Conservation (phyloP, 1,140 invertebrate species). For the Homalodisca vitripennis region DNA sequence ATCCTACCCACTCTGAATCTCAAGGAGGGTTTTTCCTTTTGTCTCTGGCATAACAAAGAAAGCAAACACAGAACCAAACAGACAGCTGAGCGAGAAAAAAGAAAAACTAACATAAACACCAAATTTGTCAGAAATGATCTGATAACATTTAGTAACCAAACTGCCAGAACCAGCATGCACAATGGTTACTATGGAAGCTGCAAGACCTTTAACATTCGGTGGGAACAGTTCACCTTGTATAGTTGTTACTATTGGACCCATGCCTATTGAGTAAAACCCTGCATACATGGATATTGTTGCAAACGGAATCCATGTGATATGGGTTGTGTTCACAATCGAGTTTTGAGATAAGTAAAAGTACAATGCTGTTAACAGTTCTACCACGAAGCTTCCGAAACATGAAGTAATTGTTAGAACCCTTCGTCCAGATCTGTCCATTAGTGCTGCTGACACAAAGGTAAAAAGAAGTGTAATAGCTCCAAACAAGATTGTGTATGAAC, state of each 20-base stretch:
- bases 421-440: constrained; percentile 53
- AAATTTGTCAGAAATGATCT: constrained; percentile 55
- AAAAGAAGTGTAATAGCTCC: constrained; percentile 45
- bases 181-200: constrained; percentile 50
- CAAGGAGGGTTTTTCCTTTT: constrained; percentile 70
- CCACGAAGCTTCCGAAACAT: constrained; percentile 51
- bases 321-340: constrained; percentile 44
- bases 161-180: constrained; percentile 55
- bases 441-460: constrained; percentile 48
- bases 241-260: constrained; percentile 60
- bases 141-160: constrained; percentile 75
- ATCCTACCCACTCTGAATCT: constrained; percentile 70
- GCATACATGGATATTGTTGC: constrained; percentile 58
- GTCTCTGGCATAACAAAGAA: constrained; percentile 74
- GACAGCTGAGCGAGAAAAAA: constrained; percentile 71
- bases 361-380: constrained; percentile 45
- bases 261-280: constrained; percentile 55
- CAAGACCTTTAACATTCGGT: constrained; percentile 59
- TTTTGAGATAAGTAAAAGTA: constrained; percentile 52
- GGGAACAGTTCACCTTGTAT: constrained; percentile 63
- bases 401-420: constrained; percentile 55
- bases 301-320: constrained; percentile 54
- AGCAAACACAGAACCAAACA: constrained; percentile 57
- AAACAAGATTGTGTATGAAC: constrained; percentile 37
- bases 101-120: constrained; percentile 74